Base-by-base conservation (phyloP, 2,888 invertebrate genomes). In the Monoplex corrugatus region DNA sequence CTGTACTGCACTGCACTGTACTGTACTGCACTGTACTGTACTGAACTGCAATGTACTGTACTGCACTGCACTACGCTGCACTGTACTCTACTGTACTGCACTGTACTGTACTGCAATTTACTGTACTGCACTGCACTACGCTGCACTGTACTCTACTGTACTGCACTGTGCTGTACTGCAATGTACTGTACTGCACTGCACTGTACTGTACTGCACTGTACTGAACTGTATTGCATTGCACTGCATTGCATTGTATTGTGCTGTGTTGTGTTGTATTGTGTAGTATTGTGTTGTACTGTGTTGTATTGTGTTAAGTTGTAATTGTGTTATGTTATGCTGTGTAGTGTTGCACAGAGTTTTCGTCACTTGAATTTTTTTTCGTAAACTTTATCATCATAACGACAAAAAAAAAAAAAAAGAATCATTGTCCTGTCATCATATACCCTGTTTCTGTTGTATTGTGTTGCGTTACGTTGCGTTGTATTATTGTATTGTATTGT, bases 391-490 rank as follows among this genome's bases (percentile, higher is more conserved):
- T n/a, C n/a, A n/a, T n/a, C n/a, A n/a, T n/a, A n/a, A n/a, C n/a
- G n/a, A n/a, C n/a, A n/a, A n/a, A n/a, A n/a, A n/a, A n/a, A n/a
- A n/a, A n/a, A n/a, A n/a, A n/a, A n/a, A n/a, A n/a, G n/a, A n/a
- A n/a, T n/a, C n/a, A 75, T 43, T 87, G 45, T 87, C n/a, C 72
- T 72, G 43, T 40, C n/a, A 40, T 87, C 13, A 72, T n/a, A 43
- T 87, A 38, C 44, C 28, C 87, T 87, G 43, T 50, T 28, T 68
- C 10, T 86, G 38, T 75, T 87, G 38, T 50, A 78, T 45, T 80
- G 50, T n/a, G 28, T 50, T 87, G n/a, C 45, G 23, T 45, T 78
- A 0, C 35, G 50, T 78, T 87, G 35, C 50, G 50, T 1, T 80
- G 43, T 43, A 43, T 43, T 2, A 0, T 10, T 43, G 40, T 43